Evolutionary conservation across 92 coral and sea anemone genomes (phyloP).

Genomic region (Epizoanthus illoricatus): DNA sequence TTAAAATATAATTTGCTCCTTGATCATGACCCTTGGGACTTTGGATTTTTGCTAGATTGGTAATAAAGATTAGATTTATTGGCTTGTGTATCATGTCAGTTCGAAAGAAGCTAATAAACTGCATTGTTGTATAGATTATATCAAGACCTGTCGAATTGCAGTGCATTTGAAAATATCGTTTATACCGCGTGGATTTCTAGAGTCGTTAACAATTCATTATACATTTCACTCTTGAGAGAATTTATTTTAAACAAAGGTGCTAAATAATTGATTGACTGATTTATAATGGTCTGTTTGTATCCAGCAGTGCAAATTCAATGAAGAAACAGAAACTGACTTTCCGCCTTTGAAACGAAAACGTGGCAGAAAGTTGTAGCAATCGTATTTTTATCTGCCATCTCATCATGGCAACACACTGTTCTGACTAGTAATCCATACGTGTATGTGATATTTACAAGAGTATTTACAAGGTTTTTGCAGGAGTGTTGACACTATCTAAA

Average conservation of each 20-base stretch:
- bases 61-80: too few relatives aligned
- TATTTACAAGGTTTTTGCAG: background rate
- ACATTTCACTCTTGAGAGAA: conserved; percentile 3
- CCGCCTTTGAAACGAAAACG: background rate
- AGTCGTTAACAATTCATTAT: background rate
- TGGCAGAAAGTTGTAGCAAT: background rate
- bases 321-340: background rate
- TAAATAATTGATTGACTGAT: background rate
- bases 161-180: too few relatives aligned
- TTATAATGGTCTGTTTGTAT: background rate
- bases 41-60: background rate
- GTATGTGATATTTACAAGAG: background rate
- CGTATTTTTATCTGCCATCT: background rate
- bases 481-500: background rate
- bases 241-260: background rate
- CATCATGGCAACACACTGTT: background rate
- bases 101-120: background rate
- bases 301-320: background rate
- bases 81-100: too few relatives aligned
- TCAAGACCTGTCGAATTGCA: background rate
- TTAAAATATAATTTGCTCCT: too few relatives aligned
- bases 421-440: background rate
- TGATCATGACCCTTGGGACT: background rate
- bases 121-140: background rate
- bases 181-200: background rate